Base-by-base conservation (phyloP, 1,140 invertebrate species). In the Sitodiplosis mosellana region DNA sequence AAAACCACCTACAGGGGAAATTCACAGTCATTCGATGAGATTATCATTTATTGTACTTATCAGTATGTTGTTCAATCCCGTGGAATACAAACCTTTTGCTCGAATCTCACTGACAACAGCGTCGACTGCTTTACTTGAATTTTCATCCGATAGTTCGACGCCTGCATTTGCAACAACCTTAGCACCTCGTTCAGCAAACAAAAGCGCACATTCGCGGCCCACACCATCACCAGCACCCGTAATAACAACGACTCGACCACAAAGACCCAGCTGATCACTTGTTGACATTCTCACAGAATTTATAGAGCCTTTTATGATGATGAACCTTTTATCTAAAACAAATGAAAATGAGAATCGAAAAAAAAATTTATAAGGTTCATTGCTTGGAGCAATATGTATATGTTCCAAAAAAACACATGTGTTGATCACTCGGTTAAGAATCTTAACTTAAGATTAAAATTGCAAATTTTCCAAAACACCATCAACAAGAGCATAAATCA, bases 141-240 rank as follows among this genome's bases (percentile, higher is more conserved):
- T 93, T 59, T 83, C 81, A 10, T 95, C 95, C 60, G 83, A 79
- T 55, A 78, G 71, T 48, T 75, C 77, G 41, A 89, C 87, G 33
- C 95, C 95, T 33, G 99, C 95, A 69, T 99, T 99, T 0, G 99
- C 92, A 19, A 99, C 87, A 48, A 99, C 89, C 58, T 84, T 86
- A 36, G 94, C 93, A 43, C 95, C 95, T 63, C 91, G 75, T 3
- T 82, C 81, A 2, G 77, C 93, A 65, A 99, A 83, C 44, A 93
- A 69, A 20, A 98, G 66, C 2, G 95, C 95, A 68, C 99, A 99
- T 10, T 87, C 80, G 59, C 79, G 77, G 10, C 95, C 95, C 6
- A 99, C 68, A 62, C 92, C 93, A 55, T 89, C 87, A 33, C 94
- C 94, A 51, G 93, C 92, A 33, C 94, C 94, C 2, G 94, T 99